phyloP scores from a whole-genome alignment of 2,113 vertebrate genomes.

The Spheniscus mendiculus region DNA sequence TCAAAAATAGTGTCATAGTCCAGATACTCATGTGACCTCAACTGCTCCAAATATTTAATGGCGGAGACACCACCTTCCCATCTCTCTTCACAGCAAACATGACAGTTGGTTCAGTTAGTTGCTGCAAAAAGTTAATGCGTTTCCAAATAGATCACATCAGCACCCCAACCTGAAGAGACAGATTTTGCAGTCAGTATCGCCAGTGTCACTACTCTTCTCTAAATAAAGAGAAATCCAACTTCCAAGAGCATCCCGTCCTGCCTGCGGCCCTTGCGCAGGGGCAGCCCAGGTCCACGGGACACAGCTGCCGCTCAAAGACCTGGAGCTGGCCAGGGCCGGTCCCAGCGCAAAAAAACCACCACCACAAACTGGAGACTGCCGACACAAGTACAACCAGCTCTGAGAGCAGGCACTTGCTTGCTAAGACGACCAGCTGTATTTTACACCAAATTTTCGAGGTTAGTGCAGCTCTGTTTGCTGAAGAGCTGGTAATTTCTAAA shows the following conservation, averaged over 20 bases:
- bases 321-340: neutral
- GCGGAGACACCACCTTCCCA: neutral
- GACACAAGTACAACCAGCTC: no score
- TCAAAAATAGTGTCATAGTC: neutral
- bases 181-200: neutral
- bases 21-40: neutral
- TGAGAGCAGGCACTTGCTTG: neutral
- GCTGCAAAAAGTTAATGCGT: neutral
- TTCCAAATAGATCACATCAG: neutral
- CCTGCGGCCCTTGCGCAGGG: fast-evolving
- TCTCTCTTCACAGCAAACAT: neutral
- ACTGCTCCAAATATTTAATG: neutral
- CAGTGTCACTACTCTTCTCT: neutral
- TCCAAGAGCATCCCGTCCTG: neutral
- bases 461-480: neutral
- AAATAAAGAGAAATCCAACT: neutral
- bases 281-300: neutral
- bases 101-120: neutral
- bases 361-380: neutral
- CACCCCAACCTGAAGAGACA: neutral
- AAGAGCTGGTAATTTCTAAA: neutral
- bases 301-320: neutral
- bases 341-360: neutral
- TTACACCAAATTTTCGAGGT: neutral
- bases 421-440: neutral